phyloP scores from a whole-genome alignment of 1,140 invertebrate genomes.

The Rhagoletis zephyria region DNA sequence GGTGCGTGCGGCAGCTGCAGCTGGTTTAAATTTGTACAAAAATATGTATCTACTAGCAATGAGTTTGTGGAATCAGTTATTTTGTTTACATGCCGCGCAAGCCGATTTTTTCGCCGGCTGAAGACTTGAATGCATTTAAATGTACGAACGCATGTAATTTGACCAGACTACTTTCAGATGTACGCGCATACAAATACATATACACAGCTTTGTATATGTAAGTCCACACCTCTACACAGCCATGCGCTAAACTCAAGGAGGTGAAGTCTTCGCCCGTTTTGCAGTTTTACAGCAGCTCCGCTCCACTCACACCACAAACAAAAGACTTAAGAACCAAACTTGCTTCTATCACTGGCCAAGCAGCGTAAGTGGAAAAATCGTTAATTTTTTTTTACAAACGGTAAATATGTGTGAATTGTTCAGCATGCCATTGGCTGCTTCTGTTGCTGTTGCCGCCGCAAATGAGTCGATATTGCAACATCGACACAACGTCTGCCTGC shows the following conservation, averaged over 20 bases:
- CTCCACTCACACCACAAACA: neutral
- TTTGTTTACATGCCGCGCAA: neutral
- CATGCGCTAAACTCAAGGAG: neutral
- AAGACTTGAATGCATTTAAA: too few relatives aligned
- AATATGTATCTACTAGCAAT: neutral
- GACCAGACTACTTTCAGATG: too few relatives aligned
- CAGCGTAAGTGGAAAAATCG: neutral
- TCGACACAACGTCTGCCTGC: conserved; percentile 9
- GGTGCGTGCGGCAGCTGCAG: neutral
- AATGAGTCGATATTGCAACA: conserved; percentile 14
- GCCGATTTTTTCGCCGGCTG: neutral
- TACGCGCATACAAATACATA: neutral
- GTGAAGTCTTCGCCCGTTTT: too few relatives aligned
- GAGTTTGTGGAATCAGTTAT: neutral
- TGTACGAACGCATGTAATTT: too few relatives aligned
- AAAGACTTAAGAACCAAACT: conserved; percentile 49
- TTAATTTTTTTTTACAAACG: conserved; percentile 14
- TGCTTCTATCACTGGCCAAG: neutral
- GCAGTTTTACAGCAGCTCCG: too few relatives aligned
- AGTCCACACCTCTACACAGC: neutral
- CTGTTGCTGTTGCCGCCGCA: neutral
- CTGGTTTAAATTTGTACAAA: conserved; percentile 22
- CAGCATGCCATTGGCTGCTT: neutral
- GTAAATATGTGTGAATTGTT: neutral
- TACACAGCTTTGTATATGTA: neutral